Percentiles rank a stretch among this genome's conserved stretches.
Evolutionary conservation across 2,797 vertebrate genomes (phyloP).

Genomic region (Euphonia xanthogaster): DNA sequence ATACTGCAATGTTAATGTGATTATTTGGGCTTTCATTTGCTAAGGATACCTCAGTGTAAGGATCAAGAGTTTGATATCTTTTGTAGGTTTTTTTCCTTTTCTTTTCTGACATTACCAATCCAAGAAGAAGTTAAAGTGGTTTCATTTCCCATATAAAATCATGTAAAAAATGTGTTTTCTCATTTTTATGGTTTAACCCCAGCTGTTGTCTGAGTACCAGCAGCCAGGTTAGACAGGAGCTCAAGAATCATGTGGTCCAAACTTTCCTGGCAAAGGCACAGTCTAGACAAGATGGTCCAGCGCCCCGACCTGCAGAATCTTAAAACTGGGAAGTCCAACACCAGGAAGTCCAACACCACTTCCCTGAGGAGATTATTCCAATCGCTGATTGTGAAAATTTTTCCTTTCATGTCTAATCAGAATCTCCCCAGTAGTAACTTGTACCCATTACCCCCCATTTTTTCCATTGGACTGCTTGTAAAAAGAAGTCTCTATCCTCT

Average conservation of each 20-base stretch:
- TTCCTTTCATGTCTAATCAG: not conserved
- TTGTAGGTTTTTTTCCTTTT: not conserved
- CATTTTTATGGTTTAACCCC: not conserved
- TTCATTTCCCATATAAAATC: not conserved
- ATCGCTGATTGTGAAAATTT: fast-evolving
- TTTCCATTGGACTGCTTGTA: not conserved
- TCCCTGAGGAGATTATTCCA: not conserved
- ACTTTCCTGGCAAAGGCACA: not conserved
- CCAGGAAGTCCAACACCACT: not conserved
- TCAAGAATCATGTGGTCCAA: not conserved
- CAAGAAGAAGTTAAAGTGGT: not conserved
- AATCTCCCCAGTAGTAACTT: not conserved
- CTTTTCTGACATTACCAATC: not conserved
- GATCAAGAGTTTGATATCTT: not conserved
- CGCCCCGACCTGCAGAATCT: not conserved
- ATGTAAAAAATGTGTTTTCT: not conserved
- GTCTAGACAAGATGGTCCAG: not conserved
- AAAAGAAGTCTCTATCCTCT: not conserved
- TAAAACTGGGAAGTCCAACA: not conserved
- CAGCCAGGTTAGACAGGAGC: not conserved
- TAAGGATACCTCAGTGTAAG: not conserved
- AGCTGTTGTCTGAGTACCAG: not conserved
- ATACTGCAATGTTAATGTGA: not conserved
- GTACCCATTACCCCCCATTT: not conserved
- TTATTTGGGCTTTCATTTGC: not conserved